Percentiles rank a stretch among this genome's conserved stretches.
Conservation (phyloP, 2,888 invertebrate species). For the Drosophila ustulata region DNA sequence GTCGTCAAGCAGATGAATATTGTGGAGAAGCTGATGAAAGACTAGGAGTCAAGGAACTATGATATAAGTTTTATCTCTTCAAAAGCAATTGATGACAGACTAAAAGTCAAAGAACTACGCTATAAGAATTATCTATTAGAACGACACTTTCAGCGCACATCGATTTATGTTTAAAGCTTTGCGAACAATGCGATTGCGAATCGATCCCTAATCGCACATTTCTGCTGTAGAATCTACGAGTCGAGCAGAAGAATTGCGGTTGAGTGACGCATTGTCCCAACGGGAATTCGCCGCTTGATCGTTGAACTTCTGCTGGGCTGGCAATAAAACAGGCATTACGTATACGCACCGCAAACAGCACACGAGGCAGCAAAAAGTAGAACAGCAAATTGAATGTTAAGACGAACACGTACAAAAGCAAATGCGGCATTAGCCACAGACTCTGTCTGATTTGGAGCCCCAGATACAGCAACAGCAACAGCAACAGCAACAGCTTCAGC, state of each 20-base stretch:
- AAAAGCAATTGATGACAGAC: conserved; percentile 21
- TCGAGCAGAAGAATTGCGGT: conserved; percentile 26
- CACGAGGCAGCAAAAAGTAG: conserved; percentile 4
- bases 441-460: conserved; percentile 47
- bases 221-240: conserved; percentile 39
- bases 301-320: conserved; percentile 28
- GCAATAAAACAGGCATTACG: conserved; percentile 43
- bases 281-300: conserved; percentile 36
- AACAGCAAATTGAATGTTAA: conserved; percentile 72
- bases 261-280: conserved; percentile 62
- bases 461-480: conserved; percentile 10
- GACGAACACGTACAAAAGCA: conserved; percentile 46
- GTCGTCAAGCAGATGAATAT: conserved; percentile 53
- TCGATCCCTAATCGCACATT: conserved; percentile 75
- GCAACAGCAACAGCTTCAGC: background rate
- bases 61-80: background rate
- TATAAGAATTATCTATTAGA: background rate
- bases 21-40: conserved; percentile 40
- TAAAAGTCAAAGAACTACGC: conserved; percentile 3
- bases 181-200: conserved; percentile 41
- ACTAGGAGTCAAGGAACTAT: conserved; percentile 6
- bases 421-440: conserved; percentile 11
- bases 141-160: background rate
- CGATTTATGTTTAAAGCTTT: background rate
- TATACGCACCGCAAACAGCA: conserved; percentile 54